phyloP scores from a whole-genome alignment of 2,888 invertebrate species.

The Athalia circularis region DNA sequence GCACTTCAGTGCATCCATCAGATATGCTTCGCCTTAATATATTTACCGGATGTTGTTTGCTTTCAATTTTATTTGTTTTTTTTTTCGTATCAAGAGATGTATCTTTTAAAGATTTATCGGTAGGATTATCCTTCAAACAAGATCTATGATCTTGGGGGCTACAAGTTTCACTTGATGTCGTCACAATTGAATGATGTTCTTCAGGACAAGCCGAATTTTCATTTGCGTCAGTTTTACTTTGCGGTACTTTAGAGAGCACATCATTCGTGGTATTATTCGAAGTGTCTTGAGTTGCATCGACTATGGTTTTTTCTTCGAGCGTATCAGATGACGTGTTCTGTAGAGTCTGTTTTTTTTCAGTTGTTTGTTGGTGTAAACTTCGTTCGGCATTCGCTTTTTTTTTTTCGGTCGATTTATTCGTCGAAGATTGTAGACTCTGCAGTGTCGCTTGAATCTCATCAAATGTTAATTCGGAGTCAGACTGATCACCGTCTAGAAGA shows the following conservation, averaged over 20 bases:
- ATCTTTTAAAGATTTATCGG: constrained; percentile 49
- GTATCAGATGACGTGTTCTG: constrained; percentile 47
- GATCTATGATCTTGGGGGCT: neutral
- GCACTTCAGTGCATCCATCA: neutral
- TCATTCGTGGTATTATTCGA: neutral
- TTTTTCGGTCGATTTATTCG: constrained; percentile 33
- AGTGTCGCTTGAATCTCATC: constrained; percentile 67
- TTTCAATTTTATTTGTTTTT: constrained; percentile 44
- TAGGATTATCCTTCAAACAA: constrained; percentile 6
- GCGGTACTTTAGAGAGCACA: neutral
- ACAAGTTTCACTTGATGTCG: neutral
- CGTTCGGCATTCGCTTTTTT: constrained; percentile 44
- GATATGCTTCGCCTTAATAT: constrained; percentile 48
- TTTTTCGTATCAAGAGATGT: constrained; percentile 28
- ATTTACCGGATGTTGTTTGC: constrained; percentile 48
- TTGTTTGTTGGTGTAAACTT: constrained; percentile 36
- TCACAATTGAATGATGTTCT: neutral
- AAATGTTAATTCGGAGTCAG: constrained; percentile 69
- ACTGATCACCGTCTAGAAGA: constrained; percentile 64
- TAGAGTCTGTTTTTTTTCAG: constrained; percentile 2
- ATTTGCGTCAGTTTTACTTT: neutral
- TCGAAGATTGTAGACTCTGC: constrained; percentile 53
- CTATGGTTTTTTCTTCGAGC: neutral
- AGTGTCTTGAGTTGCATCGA: neutral
- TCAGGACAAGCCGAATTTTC: neutral